Evolutionary conservation across 2,888 invertebrate genomes (phyloP).

Genomic region (Hesperia comma): DNA sequence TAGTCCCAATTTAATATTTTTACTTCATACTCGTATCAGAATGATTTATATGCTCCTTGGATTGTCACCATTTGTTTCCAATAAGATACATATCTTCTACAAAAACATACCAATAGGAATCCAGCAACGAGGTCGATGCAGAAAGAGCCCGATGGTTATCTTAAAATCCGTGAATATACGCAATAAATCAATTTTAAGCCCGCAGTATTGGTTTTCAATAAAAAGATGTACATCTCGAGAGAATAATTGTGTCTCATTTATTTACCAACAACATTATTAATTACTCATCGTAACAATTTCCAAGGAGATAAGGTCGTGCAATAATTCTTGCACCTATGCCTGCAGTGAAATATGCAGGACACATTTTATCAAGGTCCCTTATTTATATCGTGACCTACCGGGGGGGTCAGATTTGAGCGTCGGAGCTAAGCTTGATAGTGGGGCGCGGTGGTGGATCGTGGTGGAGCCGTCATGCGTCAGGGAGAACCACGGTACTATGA

Average conservation of each 20-base stretch:
- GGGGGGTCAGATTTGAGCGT: conserved; percentile 48
- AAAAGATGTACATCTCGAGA: conserved; percentile 33
- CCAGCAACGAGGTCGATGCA: conserved; percentile 25
- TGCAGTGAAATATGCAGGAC: conserved; percentile 44
- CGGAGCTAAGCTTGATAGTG: conserved; percentile 44
- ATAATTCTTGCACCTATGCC: conserved; percentile 44
- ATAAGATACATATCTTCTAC: conserved; percentile 33
- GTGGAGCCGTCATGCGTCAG: conserved; percentile 44
- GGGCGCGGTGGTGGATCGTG: conserved; percentile 40
- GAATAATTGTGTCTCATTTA: conserved; percentile 38
- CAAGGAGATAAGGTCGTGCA: conserved; percentile 44
- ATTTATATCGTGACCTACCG: conserved; percentile 49
- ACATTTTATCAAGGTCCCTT: conserved; percentile 47
- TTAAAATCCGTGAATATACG: conserved; percentile 35
- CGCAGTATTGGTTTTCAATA: conserved; percentile 34
- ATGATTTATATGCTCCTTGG: conserved; percentile 36
- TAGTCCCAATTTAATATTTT: conserved; percentile 33
- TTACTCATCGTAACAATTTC: conserved; percentile 43
- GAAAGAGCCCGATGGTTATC: conserved; percentile 35
- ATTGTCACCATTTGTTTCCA: conserved; percentile 37
- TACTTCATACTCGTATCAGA: conserved; percentile 26
- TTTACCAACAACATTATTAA: conserved; percentile 42
- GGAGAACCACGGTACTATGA: conserved; percentile 58
- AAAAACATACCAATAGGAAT: conserved; percentile 36
- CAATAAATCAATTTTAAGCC: conserved; percentile 34